Base-by-base conservation (phyloP, 1,140 invertebrate species). In the Hermetia illucens region DNA sequence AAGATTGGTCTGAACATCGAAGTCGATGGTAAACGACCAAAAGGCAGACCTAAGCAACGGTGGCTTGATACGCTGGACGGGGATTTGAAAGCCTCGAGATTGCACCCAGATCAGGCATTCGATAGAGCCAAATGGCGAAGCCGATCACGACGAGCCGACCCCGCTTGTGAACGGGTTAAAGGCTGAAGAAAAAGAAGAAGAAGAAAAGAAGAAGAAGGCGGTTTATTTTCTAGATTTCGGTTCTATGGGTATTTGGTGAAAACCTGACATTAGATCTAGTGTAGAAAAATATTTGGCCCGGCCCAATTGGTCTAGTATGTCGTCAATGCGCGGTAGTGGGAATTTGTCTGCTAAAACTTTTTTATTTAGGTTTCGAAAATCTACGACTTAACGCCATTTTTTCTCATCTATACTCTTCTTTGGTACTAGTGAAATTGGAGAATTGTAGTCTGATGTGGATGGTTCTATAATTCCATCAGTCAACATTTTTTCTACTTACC, bases 281-380 rank as follows among this genome's bases (percentile, higher is more conserved):
- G 48, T 41, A 12, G 47, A 45, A 34, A 65, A 63, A 29, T 44
- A 55, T 21, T 45, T 44, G 6, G 47, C 34, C 2, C 47, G 48
- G 1, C 37, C 42, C n/a, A 66, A 31, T 2, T 33, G 36, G 36
- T 59, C 46, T 12, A 68, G 41, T 12, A 44, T 47, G n/a, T 60
- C 50, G 19, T 62, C 56, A 5, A 67, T 63, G 5, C 51, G 36
- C 4, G 65, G 64, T 9, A 69, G 39, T 5, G 65, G 66, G 46
- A 49, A 68, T 10, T 40, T 31, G 39, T 68, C 61, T 2, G 24
- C 15, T 5, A 20, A 15, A 16, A 24, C 19, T 3, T 24, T 25
- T 18, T 39, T 33, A 34, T 43, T 43, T 9, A 39, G 16, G 2
- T 15, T 12, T 3, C 41, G 15, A 22, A 22, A 43, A 39, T 39